Base-by-base conservation (phyloP, 2,888 invertebrate species). In the Pasiphila rectangulata region DNA sequence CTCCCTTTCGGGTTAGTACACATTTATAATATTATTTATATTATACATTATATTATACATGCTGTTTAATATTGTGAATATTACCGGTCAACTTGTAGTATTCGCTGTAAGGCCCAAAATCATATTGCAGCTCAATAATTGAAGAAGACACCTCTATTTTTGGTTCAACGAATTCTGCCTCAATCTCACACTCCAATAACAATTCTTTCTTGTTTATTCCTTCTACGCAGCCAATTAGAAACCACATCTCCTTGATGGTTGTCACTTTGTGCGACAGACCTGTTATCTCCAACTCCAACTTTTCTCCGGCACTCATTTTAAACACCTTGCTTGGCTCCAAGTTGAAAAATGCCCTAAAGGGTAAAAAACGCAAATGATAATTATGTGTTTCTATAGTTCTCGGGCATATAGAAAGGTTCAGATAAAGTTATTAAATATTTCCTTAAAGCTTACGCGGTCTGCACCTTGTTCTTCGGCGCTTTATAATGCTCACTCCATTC, bases 111-210 rank as follows among this genome's bases (percentile, higher is more conserved):
- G 83, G 82, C 1, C 85, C 84, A 48, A 81, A 76, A 61, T 91
- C 89, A 58, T 89, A 78, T 48, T 79, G 83, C 61, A 93, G 90
- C 3, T 79, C 70, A 34, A 93, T 57, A 34, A 82, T 63, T 3
- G 67, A 61, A 29, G 90, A 83, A 6, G 89, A 89, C 19, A 92
- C 69, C 50, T 83, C 75, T 34, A 93, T 78, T 61, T 82, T 81
- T 0, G 93, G 92, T 56, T 91, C 90, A 0, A 91, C 87, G 63
- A 93, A 92, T 46, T 85, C 90, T 0, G 90, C 91, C 23, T 69
- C 70, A 36, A 92, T 72, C 49, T 73, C 75, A 54, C 90, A 90
- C 35, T 81, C 80, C 16, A 90, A 68, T 24, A 92, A 71, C 27
- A 90, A 60, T 57, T 90, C 88, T 34, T 90, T 89, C 64, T 90